Percentiles rank a stretch among this genome's conserved stretches.
Conservation (phyloP, 2,888 invertebrate genomes). For the Drosophila fulvimacula region DNA sequence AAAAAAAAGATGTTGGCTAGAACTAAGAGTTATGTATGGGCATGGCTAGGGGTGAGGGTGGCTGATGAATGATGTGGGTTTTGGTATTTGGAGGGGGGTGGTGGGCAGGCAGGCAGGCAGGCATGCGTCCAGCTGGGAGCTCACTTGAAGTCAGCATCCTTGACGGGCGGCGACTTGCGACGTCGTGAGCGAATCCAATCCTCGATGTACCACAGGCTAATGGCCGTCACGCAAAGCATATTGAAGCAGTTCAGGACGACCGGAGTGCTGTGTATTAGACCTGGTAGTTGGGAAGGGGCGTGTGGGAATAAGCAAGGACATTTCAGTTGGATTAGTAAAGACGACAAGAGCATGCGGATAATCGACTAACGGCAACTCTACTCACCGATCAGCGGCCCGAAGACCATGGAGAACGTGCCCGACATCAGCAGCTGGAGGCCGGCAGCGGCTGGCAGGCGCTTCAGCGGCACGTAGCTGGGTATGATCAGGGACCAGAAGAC, state of each 20-base stretch:
- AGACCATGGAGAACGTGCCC: slow-evolving; percentile 87
- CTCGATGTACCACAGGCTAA: slow-evolving; percentile 88
- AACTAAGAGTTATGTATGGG: slow-evolving; percentile 31
- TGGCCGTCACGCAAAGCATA: slow-evolving; percentile 88
- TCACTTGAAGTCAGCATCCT: slow-evolving; percentile 33
- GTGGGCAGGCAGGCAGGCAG: not conserved
- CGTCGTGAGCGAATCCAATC: slow-evolving; percentile 54
- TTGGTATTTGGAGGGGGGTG: not conserved
- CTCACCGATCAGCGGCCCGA: slow-evolving; percentile 89
- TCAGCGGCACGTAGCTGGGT: slow-evolving; percentile 89
- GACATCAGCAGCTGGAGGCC: slow-evolving; percentile 89
- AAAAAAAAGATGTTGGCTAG: slow-evolving; percentile 45
- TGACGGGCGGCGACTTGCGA: slow-evolving; percentile 43
- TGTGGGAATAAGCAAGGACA: not conserved
- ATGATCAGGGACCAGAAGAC: slow-evolving; percentile 91
- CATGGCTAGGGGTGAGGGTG: slow-evolving; percentile 9
- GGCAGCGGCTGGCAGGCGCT: slow-evolving; percentile 89
- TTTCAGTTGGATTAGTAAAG: not conserved
- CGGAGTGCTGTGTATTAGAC: slow-evolving; percentile 87
- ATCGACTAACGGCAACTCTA: slow-evolving; percentile 4
- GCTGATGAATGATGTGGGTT: not conserved
- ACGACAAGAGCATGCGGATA: slow-evolving; percentile 2
- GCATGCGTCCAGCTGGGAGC: slow-evolving; percentile 10
- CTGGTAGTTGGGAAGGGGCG: slow-evolving; percentile 82
- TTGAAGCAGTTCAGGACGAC: slow-evolving; percentile 89